phyloP scores from a whole-genome alignment of 2,888 invertebrate genomes.

The Strigamia transsilvanica region DNA sequence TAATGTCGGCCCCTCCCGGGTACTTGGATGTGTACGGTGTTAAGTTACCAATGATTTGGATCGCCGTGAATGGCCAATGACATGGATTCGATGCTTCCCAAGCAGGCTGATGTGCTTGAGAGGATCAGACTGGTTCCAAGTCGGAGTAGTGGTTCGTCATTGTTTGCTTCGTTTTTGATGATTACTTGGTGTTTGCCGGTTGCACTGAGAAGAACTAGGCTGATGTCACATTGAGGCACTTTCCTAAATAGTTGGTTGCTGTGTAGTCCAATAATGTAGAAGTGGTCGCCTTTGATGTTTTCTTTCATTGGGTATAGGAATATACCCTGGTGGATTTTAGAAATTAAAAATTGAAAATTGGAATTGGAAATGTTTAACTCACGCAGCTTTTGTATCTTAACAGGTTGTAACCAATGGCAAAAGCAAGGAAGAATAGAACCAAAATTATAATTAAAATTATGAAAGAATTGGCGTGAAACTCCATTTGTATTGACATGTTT shows the following conservation, averaged over 20 bases:
- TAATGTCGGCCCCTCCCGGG: no score
- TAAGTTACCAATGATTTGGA: neutral
- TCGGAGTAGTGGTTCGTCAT: neutral
- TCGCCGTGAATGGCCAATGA: neutral
- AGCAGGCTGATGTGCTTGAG: neutral
- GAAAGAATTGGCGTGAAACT: neutral
- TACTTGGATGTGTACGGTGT: no score
- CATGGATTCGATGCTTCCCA: neutral
- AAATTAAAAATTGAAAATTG: neutral
- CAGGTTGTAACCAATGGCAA: neutral
- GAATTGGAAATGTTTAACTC: neutral
- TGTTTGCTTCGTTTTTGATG: neutral
- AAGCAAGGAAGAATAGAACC: neutral
- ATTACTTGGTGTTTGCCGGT: neutral
- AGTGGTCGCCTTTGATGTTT: neutral
- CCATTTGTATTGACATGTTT: neutral
- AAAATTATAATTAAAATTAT: neutral
- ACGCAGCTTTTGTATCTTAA: neutral
- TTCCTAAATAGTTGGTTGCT: neutral
- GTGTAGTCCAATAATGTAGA: conserved; percentile 16
- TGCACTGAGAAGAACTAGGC: neutral
- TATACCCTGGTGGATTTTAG: neutral
- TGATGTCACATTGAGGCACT: conserved; percentile 11
- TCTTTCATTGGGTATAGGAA: neutral
- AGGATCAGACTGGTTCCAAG: neutral